Evolutionary conservation across 2,888 invertebrate species (phyloP).

Genomic region (Pristionchus fissidentatus): DNA sequence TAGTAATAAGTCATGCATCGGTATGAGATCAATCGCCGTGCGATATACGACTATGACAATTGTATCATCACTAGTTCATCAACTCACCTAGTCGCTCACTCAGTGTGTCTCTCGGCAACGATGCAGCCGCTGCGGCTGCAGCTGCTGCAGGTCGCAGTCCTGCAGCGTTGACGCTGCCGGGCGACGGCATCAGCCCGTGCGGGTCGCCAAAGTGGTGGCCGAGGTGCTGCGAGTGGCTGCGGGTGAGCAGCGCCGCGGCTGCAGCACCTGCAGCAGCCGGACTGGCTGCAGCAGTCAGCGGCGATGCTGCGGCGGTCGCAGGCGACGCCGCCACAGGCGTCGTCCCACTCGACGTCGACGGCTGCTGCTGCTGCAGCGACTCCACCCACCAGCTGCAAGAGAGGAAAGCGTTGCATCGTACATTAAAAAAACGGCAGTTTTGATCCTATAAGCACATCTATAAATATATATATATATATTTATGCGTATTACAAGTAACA

Average conservation of each 20-base stretch:
- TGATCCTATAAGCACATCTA: too few species aligned
- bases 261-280: slow-evolving; percentile 47
- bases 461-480: too few species aligned
- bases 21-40: too few species aligned
- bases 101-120: slow-evolving; percentile 32
- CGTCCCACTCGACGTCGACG: slow-evolving; percentile 26
- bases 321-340: slow-evolving; percentile 25
- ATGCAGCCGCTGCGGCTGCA: not conserved
- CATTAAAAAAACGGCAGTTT: too few species aligned
- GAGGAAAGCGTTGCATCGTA: not conserved
- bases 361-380: slow-evolving; percentile 32
- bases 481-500: too few species aligned
- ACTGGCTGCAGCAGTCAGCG: slow-evolving; percentile 39
- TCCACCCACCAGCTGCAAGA: slow-evolving; percentile 8
- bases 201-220: slow-evolving; percentile 28
- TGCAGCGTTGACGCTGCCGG: not conserved
- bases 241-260: slow-evolving; percentile 30
- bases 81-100: slow-evolving; percentile 38
- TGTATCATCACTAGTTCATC: too few species aligned
- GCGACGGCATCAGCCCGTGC: slow-evolving; percentile 11
- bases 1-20: too few species aligned
- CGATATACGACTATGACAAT: too few species aligned
- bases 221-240: slow-evolving; percentile 24
- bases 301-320: slow-evolving; percentile 4
- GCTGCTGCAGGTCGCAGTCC: not conserved